Base-by-base conservation (phyloP, 53 echinoderm and acorn worm genomes). In the Holothuria leucospilota region DNA sequence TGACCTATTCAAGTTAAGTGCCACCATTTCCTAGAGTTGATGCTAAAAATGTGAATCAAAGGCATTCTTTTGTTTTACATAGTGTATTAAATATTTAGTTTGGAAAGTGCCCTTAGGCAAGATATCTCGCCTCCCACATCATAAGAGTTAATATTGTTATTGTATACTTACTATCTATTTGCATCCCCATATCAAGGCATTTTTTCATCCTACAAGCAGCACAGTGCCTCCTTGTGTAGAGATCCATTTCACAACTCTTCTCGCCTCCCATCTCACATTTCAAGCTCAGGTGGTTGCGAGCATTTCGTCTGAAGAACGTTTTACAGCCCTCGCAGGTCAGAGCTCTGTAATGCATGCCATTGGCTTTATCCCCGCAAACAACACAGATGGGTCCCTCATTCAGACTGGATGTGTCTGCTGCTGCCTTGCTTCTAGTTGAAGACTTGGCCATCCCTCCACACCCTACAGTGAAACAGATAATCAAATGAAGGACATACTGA, bases 311-410 rank as follows among this genome's bases (percentile, higher is more conserved):
- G 68, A 96, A 96, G 88, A 96, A 96, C 27, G 96, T 96, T 70
- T 96, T 96, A 65, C 96, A 96, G n/a, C 96, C 96, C 71, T 96
- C 96, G 67, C 96, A 96, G 40, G 96, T 93, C 77, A 94, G 70
- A 30, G 93, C 96, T 60, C 94, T 89, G 92, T 96, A 96, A 78
- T 96, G 96, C 93, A 96, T 91, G 51, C 96, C 96, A 63, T 94
- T 96, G 70, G 96, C 96, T 42, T 91, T 87, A 64, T 96, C 96
- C 5, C 93, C 96, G 34, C 96, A 96, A 20, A 96, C 96, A 29
- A 91, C 94, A 21, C 96, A 96, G 51, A 61, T 83, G 15, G 82
- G 87, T 8, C 73, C 84, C 5, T 69, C 85, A 25, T 51, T 28
- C 11, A 72, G 34, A 39, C 72, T n/a, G 14, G 72, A 72, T 23